Base-by-base conservation (phyloP, 2,888 invertebrate species). In the Graphium colonna region DNA sequence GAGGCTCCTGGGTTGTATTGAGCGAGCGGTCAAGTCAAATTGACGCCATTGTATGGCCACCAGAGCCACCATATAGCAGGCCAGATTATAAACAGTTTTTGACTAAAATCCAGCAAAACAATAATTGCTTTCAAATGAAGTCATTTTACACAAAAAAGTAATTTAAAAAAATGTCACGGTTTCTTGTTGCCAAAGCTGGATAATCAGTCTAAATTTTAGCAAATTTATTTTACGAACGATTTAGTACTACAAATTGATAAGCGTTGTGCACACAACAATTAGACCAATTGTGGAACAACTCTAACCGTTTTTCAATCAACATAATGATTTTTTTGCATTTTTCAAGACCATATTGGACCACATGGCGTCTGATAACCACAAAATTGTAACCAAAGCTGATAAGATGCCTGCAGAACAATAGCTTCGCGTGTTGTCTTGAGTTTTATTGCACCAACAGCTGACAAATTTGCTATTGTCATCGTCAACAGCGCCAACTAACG, bases 351-450 rank as follows among this genome's bases (percentile, higher is more conserved):
- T 68, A 3, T 9, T 69, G 16, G 68, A 70, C 40, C 57, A 26
- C 15, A 67, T 68, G 67, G 66, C 65, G 65, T 63, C 59, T 0
- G 67, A 39, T 39, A 13, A 15, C 13, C 16, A 39, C 39, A 39
- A 39, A 39, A 39, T 39, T 39, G 10, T 33, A 5, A 69, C 69
- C 48, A 33, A n/a, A 33, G 33, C 33, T 9, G 33, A 33, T 56
- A 63, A 62, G 21, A 40, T 56, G 12, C 67, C 69, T 57, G 58
- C 60, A 17, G 65, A 59, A n/a, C 47, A 60, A 59, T 65, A 66
- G n/a, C n/a, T n/a, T n/a, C n/a, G n/a, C n/a, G n/a, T n/a, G n/a
- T n/a, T n/a, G n/a, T n/a, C n/a, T n/a, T n/a, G n/a, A 43, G 60
- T 31, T 68, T 33, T 33, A 33, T 4, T 33, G 33, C 33, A 3